Evolutionary conservation across 2,797 vertebrate species (phyloP), one percentile per base, ranked within the genome.

Genomic region (Urosaurus nigricauda): DNA sequence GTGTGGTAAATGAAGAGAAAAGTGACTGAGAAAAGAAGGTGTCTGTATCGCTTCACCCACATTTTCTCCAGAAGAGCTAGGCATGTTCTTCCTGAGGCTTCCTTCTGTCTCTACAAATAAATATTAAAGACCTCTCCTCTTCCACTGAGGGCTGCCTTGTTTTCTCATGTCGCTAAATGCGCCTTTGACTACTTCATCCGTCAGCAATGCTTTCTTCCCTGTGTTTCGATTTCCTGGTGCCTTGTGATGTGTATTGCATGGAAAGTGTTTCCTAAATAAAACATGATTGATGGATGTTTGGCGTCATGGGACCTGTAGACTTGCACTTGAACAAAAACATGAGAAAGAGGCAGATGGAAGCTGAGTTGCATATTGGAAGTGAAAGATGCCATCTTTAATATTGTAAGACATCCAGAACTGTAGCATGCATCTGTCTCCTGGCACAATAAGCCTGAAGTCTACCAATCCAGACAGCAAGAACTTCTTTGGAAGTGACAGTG

Each of bases 81-180:
- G 0, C 32, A 74, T 63, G 32, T 89, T 86, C 74, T 81, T 24
- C 12, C 73, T 88, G 4, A 3, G 75, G 77, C 11, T 0, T 65
- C 0, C 88, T 43, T 79, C 79, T 6, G 32, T 82, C 6, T 78
- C 81, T 6, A 53, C 89, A 88, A 87, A 95, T 80, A n/a, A 85
- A 80, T 94, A 90, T 86, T 84, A 88, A 93, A 74, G 17, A 79
- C 40, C 51, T 91, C 74, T 56, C 37, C 56, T 81, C 70, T 91
- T 86, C 43, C 56, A 35, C 1, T 65, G 87, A 79, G 11, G 73
- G 16, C 91, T 87, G 47, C 51, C 79, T 1, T 83, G 37, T 17
- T 88, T 86, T 87, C 53, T 74, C 60, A 89, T n/a, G 43, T 32
- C 89, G 37, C 0, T 1, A 71, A 80, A 74, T 65, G 86, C 16